A percentile compares a stretch with the other conserved stretches of the same genome.
Evolutionary conservation across 2,888 invertebrate species (phyloP).

Genomic region (Apamea crenata): DNA sequence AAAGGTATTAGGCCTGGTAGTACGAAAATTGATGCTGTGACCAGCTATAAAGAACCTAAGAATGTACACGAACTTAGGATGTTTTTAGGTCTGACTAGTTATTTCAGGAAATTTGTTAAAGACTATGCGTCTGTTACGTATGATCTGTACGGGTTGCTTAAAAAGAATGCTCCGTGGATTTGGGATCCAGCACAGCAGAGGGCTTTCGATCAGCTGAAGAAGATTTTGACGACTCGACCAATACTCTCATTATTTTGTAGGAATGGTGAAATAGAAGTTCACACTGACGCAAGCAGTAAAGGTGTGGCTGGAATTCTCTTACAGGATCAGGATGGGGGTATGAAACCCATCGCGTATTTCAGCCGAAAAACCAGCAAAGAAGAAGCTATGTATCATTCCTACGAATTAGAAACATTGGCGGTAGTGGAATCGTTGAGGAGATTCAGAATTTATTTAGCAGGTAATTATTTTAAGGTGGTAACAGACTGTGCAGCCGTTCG

Average conservation of each 20-base stretch:
- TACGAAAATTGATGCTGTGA: slow-evolving; percentile 4
- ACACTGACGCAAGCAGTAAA: slow-evolving; percentile 11
- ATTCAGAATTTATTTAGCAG: too few relatives aligned
- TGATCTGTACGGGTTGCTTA: slow-evolving; percentile 8
- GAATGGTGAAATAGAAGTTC: slow-evolving; percentile 2
- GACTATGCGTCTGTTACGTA: not conserved
- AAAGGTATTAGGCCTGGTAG: not conserved
- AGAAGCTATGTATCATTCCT: slow-evolving; percentile 3
- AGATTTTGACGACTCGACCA: slow-evolving; percentile 1
- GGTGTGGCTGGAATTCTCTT: slow-evolving; percentile 1
- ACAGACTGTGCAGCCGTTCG: too few relatives aligned
- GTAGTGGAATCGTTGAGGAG: not conserved
- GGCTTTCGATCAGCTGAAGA: slow-evolving; percentile 4
- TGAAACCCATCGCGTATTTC: not conserved
- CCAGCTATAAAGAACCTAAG: slow-evolving; percentile 6
- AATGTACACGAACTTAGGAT: not conserved
- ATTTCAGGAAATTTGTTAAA: slow-evolving; percentile 4
- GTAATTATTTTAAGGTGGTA: too few relatives aligned
- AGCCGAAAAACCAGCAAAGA: slow-evolving; percentile 4
- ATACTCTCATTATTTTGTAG: slow-evolving; percentile 8
- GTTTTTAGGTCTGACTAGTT: not conserved
- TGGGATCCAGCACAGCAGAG: slow-evolving; percentile 6
- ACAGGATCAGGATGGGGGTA: not conserved
- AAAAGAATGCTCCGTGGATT: slow-evolving; percentile 7
- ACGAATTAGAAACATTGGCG: slow-evolving; percentile 5